Base-by-base conservation (phyloP, 2,113 vertebrate genomes). In the Egretta garzetta region DNA sequence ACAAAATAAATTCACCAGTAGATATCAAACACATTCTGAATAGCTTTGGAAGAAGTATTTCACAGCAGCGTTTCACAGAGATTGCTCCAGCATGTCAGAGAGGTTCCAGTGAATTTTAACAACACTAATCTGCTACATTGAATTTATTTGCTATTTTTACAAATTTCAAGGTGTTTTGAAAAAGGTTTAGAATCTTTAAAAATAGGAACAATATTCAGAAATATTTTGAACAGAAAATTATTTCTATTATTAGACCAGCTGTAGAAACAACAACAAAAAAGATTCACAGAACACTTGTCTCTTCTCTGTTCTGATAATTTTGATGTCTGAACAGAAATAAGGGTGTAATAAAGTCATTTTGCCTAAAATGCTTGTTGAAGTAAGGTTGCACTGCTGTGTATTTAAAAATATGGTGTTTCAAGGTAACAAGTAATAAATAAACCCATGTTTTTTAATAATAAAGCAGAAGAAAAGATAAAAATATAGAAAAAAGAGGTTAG, bases 121-220 rank as follows among this genome's bases (percentile, higher is more conserved):
- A 55, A 30, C 43, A 20, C 11, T 86, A 41, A 76, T 86, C 66
- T 80, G 10, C 35, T 70, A 80, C 45, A 60, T 72, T 86, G 27
- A 80, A 86, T 88, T 80, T 88, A 70, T 93, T 93, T 82, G 12
- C 49, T 82, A 72, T 60, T 94, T 94, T 88, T 86, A 76, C 30
- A 45, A 62, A 35, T 85, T 85, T 53, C 45, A 47, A 33, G 23
- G 26, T 16, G 15, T 58, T 80, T 93, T 81, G 28, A n/a, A 74
- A 87, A 91, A 81, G 16, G 4, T 35, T 90, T 85, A 28, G 22
- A 87, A 75, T 39, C 49, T 87, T 72, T 53, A 93, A 82, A 91
- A 79, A 15, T 9, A 19, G 3, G 22, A 82, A 68, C 64, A 70
- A 30, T 59, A n/a, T 43, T 86, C 45, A 89, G 43, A 47, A 88